Percentiles rank a stretch among this genome's conserved stretches.
phyloP scores from a whole-genome alignment of 1,140 invertebrate genomes.

The Drosophila nikananu region DNA sequence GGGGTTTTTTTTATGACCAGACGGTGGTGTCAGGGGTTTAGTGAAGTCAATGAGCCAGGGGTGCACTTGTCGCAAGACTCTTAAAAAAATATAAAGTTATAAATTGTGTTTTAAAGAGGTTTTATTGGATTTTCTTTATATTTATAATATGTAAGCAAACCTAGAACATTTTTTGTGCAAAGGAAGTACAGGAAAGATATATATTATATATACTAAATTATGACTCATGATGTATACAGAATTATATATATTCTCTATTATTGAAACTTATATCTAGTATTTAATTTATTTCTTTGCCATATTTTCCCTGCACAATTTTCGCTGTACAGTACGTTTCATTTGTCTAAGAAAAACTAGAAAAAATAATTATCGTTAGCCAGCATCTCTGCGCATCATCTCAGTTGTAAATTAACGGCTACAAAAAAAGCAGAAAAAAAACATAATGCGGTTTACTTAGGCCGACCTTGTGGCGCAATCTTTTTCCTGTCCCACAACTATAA shows the following conservation, averaged over 20 bases:
- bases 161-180: not conserved
- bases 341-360: slow-evolving; percentile 25
- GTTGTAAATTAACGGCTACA: slow-evolving; percentile 42
- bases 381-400: slow-evolving; percentile 45
- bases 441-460: slow-evolving; percentile 58
- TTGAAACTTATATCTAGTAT: not conserved
- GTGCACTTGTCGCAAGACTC: not conserved
- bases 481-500: slow-evolving; percentile 33
- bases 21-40: slow-evolving; percentile 24
- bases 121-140: too few relatives aligned
- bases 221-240: not conserved
- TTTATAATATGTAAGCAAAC: too few relatives aligned
- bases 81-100: not conserved
- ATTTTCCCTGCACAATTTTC: not conserved
- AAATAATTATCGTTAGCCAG: slow-evolving; percentile 44
- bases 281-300: not conserved
- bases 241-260: not conserved
- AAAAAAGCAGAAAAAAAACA: slow-evolving; percentile 22
- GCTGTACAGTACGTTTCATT: not conserved
- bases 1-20: slow-evolving; percentile 28
- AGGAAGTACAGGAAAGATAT: not conserved
- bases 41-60: slow-evolving; percentile 15
- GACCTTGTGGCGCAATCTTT: slow-evolving; percentile 65
- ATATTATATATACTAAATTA: too few relatives aligned
- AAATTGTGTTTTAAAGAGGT: too few relatives aligned